Percentiles rank a stretch among this genome's conserved stretches.
These are phyloP conservation scores for Eriocheir sinensis DNA, from an alignment of 1,140 invertebrate species.

Conservation along the genomic window DNA sequence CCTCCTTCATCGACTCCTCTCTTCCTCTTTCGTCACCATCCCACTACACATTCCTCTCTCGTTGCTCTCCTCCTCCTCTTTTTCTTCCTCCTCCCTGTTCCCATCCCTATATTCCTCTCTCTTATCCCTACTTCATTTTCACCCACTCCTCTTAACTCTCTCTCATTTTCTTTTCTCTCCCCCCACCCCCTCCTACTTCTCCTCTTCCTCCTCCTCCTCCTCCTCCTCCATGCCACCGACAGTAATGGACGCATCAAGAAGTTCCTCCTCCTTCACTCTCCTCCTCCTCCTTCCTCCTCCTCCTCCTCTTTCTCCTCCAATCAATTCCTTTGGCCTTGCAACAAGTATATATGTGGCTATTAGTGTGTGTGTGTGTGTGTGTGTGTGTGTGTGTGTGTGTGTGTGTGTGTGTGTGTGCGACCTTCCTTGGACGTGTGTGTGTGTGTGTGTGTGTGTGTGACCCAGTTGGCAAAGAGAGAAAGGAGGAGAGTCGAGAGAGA, in stretches of 20 bases:
- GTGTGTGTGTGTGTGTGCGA: slow-evolving; percentile 1
- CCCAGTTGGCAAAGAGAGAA: background rate
- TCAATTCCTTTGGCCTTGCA: background rate
- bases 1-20: background rate
- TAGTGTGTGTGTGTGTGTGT: background rate
- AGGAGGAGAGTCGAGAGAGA: background rate
- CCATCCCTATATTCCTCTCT: too few species aligned
- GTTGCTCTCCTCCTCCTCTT: background rate
- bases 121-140: too few species aligned
- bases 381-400: slow-evolving; percentile 2
- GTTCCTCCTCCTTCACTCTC: background rate
- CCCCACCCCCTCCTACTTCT: too few species aligned
- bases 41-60: background rate
- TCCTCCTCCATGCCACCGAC: background rate
- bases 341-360: background rate
- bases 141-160: too few species aligned
- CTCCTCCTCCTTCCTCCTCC: background rate
- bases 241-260: slow-evolving; percentile 4
- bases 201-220: background rate
- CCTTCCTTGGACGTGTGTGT: slow-evolving; percentile 6
- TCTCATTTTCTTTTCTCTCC: too few species aligned
- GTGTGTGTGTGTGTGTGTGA: slow-evolving; percentile 36
- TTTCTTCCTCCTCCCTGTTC: too few species aligned
- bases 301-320: background rate
- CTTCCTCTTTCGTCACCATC: background rate